Evolutionary conservation across 2,797 vertebrate genomes (phyloP).

Genomic region (Cryptoblepharus egeriae): DNA sequence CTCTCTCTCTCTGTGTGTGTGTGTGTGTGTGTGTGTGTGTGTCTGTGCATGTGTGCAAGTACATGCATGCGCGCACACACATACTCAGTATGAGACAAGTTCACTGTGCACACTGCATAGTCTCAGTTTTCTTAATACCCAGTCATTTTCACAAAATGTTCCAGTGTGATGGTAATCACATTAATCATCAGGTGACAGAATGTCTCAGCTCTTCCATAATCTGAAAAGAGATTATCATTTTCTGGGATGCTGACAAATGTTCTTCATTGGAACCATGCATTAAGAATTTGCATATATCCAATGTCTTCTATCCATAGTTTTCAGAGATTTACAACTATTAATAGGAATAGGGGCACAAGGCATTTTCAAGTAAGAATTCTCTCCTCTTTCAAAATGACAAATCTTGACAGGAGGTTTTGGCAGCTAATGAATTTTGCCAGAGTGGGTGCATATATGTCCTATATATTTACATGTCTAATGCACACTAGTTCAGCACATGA

Average conservation of each 20-base stretch:
- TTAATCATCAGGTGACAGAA: constrained; percentile 11
- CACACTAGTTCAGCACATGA: too few relatives aligned
- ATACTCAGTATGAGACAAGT: too few relatives aligned
- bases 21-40: too few relatives aligned
- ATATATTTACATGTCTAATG: too few relatives aligned
- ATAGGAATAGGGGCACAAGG: not conserved
- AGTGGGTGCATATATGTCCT: too few relatives aligned
- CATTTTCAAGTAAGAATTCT: not conserved
- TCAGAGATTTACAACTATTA: not conserved
- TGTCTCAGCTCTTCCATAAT: not conserved
- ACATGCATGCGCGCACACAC: too few relatives aligned
- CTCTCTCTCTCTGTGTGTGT: too few relatives aligned
- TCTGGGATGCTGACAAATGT: not conserved
- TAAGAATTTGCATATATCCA: not conserved
- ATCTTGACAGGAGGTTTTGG: not conserved
- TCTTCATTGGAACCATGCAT: not conserved
- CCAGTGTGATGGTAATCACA: not conserved
- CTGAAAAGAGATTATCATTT: not conserved
- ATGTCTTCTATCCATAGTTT: not conserved
- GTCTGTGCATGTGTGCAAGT: too few relatives aligned
- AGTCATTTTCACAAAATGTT: not conserved
- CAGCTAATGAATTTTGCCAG: not conserved
- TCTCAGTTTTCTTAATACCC: not conserved
- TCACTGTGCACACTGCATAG: not conserved
- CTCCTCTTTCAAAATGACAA: not conserved